Conservation (phyloP, 2,113 vertebrate genomes). For the Chroicocephalus ridibundus region DNA sequence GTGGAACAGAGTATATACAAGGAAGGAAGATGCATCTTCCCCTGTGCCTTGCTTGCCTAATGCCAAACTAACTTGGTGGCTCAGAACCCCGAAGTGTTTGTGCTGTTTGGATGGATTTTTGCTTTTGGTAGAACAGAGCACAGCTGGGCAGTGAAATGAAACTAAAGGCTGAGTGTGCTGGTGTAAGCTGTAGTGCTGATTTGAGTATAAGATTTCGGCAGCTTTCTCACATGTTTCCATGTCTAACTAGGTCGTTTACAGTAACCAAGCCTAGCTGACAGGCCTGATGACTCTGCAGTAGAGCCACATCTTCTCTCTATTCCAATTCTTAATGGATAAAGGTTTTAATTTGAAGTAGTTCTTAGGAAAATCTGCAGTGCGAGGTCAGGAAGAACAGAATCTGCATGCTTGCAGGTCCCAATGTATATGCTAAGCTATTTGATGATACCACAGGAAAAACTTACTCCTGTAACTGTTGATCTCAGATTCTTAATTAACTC, state of each 20-base stretch:
- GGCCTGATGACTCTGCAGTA: background rate
- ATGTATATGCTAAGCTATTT: fast-evolving
- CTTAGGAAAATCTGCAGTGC: background rate
- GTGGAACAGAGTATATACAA: fast-evolving
- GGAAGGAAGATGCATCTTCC: background rate
- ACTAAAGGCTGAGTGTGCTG: background rate
- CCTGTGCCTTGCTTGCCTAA: background rate
- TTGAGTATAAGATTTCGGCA: background rate
- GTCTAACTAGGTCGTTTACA: background rate
- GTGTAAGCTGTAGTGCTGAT: background rate
- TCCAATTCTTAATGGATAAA: background rate
- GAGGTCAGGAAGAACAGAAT: background rate
- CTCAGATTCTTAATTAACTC: background rate
- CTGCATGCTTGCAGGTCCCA: background rate
- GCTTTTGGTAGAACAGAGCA: background rate
- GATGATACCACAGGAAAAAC: background rate
- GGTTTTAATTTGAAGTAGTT: background rate
- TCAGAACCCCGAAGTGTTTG: fast-evolving
- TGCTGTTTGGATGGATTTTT: background rate
- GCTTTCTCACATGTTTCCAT: background rate
- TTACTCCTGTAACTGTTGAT: background rate
- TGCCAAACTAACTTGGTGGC: background rate
- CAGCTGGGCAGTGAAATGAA: background rate
- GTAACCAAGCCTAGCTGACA: background rate
- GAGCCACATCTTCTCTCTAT: background rate